Conservation (phyloP, 2,113 vertebrate species). For the Aptenodytes patagonicus region DNA sequence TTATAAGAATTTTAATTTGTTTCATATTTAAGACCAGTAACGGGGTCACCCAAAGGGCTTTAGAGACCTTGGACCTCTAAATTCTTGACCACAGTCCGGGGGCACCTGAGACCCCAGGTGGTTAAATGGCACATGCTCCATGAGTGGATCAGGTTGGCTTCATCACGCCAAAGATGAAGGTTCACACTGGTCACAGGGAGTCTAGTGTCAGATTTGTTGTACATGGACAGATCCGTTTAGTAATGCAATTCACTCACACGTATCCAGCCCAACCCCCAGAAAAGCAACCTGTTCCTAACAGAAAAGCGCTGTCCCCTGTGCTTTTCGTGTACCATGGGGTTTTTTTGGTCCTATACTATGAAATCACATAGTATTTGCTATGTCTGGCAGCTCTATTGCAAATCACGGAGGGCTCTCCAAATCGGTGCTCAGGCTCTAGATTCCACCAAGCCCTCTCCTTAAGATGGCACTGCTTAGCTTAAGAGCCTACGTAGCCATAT, state of each 20-base stretch:
- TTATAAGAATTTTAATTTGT: not conserved
- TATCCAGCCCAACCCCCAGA: not conserved
- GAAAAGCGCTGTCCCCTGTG: not conserved
- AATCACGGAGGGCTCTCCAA: not conserved
- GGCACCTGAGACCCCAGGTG: too few relatives aligned
- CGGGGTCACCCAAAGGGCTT: not conserved
- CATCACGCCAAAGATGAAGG: fast-evolving
- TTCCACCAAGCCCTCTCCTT: not conserved
- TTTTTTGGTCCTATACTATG: not conserved
- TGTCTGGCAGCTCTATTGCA: not conserved
- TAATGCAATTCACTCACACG: not conserved
- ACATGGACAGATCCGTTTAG: not conserved
- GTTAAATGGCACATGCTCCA: not conserved
- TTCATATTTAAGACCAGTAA: not conserved
- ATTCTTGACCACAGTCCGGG: not conserved
- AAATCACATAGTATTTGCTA: not conserved
- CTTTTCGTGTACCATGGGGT: fast-evolving
- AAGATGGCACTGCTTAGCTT: not conserved
- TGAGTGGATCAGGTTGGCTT: not conserved
- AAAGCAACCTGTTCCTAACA: not conserved
- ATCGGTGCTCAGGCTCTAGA: not conserved
- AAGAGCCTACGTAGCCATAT: not conserved
- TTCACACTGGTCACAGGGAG: not conserved
- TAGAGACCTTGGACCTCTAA: not conserved
- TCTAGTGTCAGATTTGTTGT: not conserved